phyloP scores from a whole-genome alignment of 2,113 vertebrate genomes.

The Cephalopterus ornatus region DNA sequence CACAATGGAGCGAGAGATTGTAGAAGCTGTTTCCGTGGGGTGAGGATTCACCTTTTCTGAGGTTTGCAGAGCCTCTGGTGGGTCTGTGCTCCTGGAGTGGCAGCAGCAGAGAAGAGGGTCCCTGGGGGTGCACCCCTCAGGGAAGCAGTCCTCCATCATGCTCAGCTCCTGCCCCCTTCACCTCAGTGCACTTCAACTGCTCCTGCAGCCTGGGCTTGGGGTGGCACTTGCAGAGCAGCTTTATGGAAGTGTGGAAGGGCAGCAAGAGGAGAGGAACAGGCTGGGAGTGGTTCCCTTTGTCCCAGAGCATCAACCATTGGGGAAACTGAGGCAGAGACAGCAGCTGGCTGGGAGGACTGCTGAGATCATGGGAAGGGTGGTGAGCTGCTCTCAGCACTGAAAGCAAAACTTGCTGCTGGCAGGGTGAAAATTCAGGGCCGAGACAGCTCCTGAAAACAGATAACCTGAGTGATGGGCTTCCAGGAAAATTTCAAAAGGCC shows the following conservation, averaged over 20 bases:
- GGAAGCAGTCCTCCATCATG: neutral
- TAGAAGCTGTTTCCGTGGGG: neutral
- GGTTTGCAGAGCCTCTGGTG: neutral
- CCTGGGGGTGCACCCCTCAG: neutral
- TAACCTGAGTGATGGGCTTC: neutral
- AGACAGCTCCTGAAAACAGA: neutral
- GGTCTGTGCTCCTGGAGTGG: neutral
- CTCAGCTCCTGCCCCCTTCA: neutral
- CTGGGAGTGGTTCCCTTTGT: neutral
- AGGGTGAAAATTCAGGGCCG: neutral
- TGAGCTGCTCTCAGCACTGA: neutral
- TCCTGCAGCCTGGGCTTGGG: neutral
- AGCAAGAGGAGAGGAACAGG: neutral
- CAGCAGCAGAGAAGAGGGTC: neutral
- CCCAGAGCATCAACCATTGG: neutral
- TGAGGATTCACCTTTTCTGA: neutral
- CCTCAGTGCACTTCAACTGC: neutral
- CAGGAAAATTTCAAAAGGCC: neutral
- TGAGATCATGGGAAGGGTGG: neutral
- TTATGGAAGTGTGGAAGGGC: neutral
- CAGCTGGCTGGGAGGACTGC: neutral
- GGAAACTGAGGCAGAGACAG: neutral
- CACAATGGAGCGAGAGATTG: rapidly evolving
- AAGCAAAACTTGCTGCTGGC: neutral
- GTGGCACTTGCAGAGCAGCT: neutral